Evolutionary conservation across 2,888 invertebrate species (phyloP).

Genomic region (Vandiemenella viatica): DNA sequence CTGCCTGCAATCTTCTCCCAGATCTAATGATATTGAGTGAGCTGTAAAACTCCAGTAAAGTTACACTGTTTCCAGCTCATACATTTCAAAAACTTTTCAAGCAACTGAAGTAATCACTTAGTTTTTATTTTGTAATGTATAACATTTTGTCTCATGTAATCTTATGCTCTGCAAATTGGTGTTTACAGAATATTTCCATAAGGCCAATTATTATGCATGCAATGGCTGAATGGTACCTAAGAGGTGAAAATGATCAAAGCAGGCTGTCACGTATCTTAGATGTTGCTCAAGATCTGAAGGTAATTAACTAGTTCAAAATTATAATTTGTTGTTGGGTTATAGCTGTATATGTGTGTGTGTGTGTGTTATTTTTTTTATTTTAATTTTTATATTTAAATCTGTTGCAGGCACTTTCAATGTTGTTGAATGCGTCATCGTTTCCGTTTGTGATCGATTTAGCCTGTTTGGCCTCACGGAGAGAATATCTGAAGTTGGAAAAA

Average conservation of each 20-base stretch:
- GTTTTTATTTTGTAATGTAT: no score
- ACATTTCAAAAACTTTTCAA: no score
- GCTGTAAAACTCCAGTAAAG: no score
- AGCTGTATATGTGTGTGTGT: constrained; percentile 1
- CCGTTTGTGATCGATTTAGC: constrained; percentile 97
- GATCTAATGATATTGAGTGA: no score
- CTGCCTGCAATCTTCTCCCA: no score
- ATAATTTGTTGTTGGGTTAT: not conserved
- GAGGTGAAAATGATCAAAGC: constrained; percentile 85
- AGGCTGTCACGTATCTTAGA: constrained; percentile 88
- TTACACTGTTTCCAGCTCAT: no score
- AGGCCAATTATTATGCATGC: constrained; percentile 83
- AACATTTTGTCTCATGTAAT: no score
- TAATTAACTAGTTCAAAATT: constrained; percentile 14
- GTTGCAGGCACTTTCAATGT: constrained; percentile 72
- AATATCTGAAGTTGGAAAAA: constrained; percentile 94
- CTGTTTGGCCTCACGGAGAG: constrained; percentile 88
- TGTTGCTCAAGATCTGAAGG: constrained; percentile 77
- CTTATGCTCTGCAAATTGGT: no score
- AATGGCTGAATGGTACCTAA: constrained; percentile 94
- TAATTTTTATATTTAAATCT: constrained; percentile 5
- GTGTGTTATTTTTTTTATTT: not conserved
- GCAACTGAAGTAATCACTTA: no score
- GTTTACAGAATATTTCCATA: constrained; percentile 40
- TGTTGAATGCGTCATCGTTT: constrained; percentile 81